phyloP scores from a whole-genome alignment of 23 tunicate genomes.

The Trididemnum miniatum region DNA sequence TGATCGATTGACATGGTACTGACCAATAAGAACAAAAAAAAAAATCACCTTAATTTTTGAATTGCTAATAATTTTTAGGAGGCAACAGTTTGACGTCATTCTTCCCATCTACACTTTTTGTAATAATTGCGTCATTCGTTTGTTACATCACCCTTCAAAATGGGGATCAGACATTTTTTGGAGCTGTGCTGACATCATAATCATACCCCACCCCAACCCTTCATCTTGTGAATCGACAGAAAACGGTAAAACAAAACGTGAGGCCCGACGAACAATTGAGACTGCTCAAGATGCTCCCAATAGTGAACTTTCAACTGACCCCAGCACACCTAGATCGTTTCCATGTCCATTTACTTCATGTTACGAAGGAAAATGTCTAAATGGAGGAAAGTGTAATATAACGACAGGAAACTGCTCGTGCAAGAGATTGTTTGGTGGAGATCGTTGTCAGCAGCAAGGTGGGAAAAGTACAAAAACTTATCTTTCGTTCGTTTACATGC shows the following conservation, averaged over 20 bases:
- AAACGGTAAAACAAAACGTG: too few relatives aligned
- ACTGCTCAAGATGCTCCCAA: too few relatives aligned
- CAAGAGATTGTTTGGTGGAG: conserved; percentile 49
- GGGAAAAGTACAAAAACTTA: too few relatives aligned
- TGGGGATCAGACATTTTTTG: not conserved
- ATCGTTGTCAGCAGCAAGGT: conserved; percentile 55
- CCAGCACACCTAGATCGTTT: not conserved
- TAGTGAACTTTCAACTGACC: too few relatives aligned
- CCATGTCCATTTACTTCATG: conserved; percentile 25
- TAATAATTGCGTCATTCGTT: not conserved
- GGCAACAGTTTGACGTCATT: not conserved
- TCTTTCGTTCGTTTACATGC: too few relatives aligned
- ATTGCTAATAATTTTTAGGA: too few relatives aligned
- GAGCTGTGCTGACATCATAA: conserved; percentile 13
- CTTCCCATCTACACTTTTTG: not conserved
- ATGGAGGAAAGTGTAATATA: conserved; percentile 67
- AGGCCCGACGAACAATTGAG: too few relatives aligned
- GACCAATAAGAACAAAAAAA: too few relatives aligned
- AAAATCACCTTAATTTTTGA: too few relatives aligned
- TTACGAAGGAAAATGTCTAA: conserved; percentile 67
- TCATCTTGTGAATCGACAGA: too few relatives aligned
- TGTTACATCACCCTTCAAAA: not conserved
- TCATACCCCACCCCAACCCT: not conserved
- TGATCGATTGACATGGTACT: too few relatives aligned
- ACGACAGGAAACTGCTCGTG: conserved; percentile 55